Conservation (phyloP, 2,113 vertebrate species). For the Arvicanthis niloticus region DNA sequence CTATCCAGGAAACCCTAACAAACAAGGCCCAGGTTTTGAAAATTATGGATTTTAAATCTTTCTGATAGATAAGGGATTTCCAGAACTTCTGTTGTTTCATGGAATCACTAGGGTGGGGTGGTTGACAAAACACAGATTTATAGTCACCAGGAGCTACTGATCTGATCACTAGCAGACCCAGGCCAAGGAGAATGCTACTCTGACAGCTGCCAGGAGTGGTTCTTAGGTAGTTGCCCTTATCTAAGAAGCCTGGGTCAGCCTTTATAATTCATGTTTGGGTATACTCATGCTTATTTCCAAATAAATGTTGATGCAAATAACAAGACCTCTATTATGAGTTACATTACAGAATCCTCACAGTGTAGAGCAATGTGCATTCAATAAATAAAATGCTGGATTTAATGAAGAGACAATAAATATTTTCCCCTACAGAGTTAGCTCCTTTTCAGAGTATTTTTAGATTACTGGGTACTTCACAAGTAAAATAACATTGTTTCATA, state of each 20-base stretch:
- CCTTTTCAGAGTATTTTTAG: slow-evolving; percentile 47
- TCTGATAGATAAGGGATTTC: background rate
- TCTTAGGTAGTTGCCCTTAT: background rate
- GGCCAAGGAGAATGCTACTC: background rate
- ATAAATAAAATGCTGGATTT: slow-evolving; percentile 2
- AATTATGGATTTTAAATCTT: slow-evolving; percentile 37
- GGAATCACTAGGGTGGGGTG: background rate
- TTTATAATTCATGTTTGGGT: background rate
- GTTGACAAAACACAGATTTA: slow-evolving; percentile 33
- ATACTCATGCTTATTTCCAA: slow-evolving; percentile 26
- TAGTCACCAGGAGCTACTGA: background rate
- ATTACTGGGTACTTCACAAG: background rate
- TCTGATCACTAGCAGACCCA: background rate
- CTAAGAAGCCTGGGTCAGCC: background rate
- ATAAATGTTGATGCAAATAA: background rate
- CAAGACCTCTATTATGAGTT: slow-evolving; percentile 1
- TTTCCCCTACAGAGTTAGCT: background rate
- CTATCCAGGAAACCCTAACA: background rate
- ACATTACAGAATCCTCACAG: background rate
- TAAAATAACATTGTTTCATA: background rate
- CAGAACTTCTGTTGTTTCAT: background rate
- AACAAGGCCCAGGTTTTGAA: background rate
- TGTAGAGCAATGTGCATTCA: slow-evolving; percentile 5
- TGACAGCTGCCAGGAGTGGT: background rate
- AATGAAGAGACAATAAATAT: background rate